Evolutionary conservation across 2,888 invertebrate species (phyloP), one percentile per base, ranked within the genome.

Genomic region (Hirtodrosophila alboralis): DNA sequence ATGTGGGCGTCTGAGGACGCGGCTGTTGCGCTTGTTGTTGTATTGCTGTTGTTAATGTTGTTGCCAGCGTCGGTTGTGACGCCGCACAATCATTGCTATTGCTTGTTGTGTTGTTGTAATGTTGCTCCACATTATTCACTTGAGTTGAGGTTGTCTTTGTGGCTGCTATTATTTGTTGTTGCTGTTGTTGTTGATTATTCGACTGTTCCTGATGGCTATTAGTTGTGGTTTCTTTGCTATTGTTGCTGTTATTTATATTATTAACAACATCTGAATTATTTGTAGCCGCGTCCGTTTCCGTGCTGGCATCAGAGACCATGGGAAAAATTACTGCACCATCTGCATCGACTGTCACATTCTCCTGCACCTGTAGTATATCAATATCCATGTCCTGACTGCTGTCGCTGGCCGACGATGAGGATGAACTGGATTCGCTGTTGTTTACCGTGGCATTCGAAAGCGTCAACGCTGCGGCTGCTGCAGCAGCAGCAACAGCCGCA

Each of bases 341-440:
- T 1, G 87, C 84, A 69, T 90, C 90, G 9, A 90, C 90, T 9
- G 90, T 90, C 2, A 90, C 87, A 63, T 89, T 87, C 69, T 91
- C 91, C 66, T 91, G 90, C 45, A 93, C 93, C 74, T 92, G 92
- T 54, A 93, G 86, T 31, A 93, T 92, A 71, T 93, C 93, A 16
- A 93, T 92, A 53, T 93, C 93, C 77, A 92, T 92, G 9, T 92
- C 92, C 10, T 92, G 92, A 62, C 84, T 89, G 52, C 65, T 88
- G 45, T 90, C 90, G 49, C 74, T 88, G 48, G 79, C 73, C 34
- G 84, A 74, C 30, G 88, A 75, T 7, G 89, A 77, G 31, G 84
- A 70, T 56, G 83, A 67, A 34, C 58, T 63, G 13, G 78, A 49
- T 33, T 80, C 81, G 10, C 86, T 45, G 58, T 52, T 69, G 56